phyloP scores from a whole-genome alignment of 2,888 invertebrate species.

The Hartigia nigra region DNA sequence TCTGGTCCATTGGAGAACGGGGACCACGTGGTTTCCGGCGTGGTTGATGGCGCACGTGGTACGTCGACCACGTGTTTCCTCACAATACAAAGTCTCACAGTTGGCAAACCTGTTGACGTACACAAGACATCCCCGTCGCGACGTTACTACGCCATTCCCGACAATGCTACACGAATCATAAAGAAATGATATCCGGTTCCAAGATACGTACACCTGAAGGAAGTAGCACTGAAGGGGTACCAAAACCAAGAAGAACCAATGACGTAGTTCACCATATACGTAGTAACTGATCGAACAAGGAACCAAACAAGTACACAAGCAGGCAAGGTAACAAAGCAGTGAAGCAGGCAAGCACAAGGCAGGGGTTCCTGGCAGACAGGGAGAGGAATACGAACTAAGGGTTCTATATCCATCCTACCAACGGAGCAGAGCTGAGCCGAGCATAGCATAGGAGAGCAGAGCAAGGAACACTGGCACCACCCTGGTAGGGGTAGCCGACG shows the following conservation, averaged over 20 bases:
- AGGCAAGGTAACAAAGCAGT: constrained; percentile 31
- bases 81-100: neutral
- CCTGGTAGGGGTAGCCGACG: constrained; percentile 66
- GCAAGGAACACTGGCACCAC: constrained; percentile 64
- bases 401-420: constrained; percentile 62
- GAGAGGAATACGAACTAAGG: constrained; percentile 65
- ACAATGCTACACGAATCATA: neutral
- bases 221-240: neutral
- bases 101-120: neutral
- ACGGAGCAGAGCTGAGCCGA: constrained; percentile 53
- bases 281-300: neutral
- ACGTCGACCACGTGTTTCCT: constrained; percentile 11
- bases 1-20: neutral
- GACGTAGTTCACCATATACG: neutral
- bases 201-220: neutral
- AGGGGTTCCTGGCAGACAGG: constrained; percentile 63
- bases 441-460: constrained; percentile 62
- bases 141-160: neutral
- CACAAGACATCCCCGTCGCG: neutral
- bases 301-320: neutral
- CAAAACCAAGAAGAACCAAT: neutral
- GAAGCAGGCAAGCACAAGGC: constrained; percentile 26
- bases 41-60: constrained; percentile 22
- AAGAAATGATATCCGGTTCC: neutral
- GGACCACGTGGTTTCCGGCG: constrained; percentile 7